Evolutionary conservation across 2,113 vertebrate species (phyloP), one percentile per base, ranked within the genome.

Genomic region (Cichladusa arquata): DNA sequence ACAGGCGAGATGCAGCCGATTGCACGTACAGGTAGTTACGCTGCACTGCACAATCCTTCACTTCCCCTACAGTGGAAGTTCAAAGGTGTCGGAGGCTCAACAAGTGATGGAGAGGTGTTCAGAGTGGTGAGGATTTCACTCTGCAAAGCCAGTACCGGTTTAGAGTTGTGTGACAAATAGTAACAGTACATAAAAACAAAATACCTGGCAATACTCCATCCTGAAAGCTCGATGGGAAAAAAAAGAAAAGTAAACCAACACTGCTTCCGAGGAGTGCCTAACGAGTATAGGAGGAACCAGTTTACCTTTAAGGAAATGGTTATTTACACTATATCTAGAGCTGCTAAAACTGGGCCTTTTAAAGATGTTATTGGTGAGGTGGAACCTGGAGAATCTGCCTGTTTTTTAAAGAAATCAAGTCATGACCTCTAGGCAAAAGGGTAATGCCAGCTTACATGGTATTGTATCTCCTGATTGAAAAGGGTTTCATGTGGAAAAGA

Each of bases 291-390:
- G 69, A 94, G 72, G 65, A 91, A 93, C 83, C 45, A 38, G 61
- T n/a, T 70, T 31, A 12, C 28, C 77, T 64, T 89, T 13, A 69
- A 78, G 92, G 90, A 94, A 92, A 77, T 51, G 34, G 34, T 77
- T 92, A 80, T 81, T 90, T 90, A 56, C 26, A 17, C 40, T 38
- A 5, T 44, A 77, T 62, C 62, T 70, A 58, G 44, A 73, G 58
- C 73, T 69, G 23, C 65, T 53, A 86, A 86, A 85, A 66, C 38
- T 29, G 58, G 87, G 90, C 82, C 74, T 83, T 90, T 86, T 82
- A 58, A 79, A 65, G 19, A 38, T 79, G 6, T 38, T 45, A 5
- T 1, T 79, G 36, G 36, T 62, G 64, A 83, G 45, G 8, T 34
- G 44, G 58, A 71, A 65, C 71, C 36, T 50, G 57, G 62, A 88